Evolutionary conservation across 2,797 vertebrate species (phyloP).

Genomic region (Oryzias sinensis): DNA sequence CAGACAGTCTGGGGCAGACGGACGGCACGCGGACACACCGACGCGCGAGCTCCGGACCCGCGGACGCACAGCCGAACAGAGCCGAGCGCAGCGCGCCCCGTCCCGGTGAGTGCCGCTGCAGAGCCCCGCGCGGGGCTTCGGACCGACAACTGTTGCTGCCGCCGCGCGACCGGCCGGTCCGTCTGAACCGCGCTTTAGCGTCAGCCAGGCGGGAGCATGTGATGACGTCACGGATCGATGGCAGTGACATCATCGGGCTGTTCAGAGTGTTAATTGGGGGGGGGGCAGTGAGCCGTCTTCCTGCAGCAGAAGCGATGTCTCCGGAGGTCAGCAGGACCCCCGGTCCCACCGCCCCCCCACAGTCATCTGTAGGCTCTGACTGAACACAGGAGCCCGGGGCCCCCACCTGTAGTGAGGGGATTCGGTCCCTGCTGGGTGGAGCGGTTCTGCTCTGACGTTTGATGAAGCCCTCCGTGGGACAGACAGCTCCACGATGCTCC

Average conservation of each 20-base stretch:
- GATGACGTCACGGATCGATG: constrained; percentile 7
- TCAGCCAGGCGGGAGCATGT: background rate
- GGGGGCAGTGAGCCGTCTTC: no score
- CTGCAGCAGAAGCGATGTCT: no score
- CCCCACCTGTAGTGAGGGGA: no score
- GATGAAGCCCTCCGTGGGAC: no score
- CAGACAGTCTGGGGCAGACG: constrained; percentile 31
- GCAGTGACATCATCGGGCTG: constrained; percentile 1
- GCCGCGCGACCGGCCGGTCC: background rate
- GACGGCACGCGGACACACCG: constrained; percentile 20
- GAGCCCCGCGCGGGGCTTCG: constrained; percentile 3
- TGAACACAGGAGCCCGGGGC: no score
- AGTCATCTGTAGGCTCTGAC: no score
- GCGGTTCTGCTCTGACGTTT: no score
- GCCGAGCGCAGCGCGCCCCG: constrained; percentile 22
- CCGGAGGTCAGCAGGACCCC: no score
- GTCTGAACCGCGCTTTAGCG: background rate
- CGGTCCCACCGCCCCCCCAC: no score
- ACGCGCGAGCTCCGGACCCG: constrained; percentile 9
- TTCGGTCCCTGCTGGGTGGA: no score
- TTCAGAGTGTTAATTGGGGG: background rate
- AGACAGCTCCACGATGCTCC: no score
- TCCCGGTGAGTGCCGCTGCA: constrained; percentile 33
- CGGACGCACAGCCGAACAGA: constrained; percentile 20
- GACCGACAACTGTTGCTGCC: constrained; percentile 36